phyloP scores from a whole-genome alignment of 2,797 vertebrate species.

The Phataginus tetradactyla region DNA sequence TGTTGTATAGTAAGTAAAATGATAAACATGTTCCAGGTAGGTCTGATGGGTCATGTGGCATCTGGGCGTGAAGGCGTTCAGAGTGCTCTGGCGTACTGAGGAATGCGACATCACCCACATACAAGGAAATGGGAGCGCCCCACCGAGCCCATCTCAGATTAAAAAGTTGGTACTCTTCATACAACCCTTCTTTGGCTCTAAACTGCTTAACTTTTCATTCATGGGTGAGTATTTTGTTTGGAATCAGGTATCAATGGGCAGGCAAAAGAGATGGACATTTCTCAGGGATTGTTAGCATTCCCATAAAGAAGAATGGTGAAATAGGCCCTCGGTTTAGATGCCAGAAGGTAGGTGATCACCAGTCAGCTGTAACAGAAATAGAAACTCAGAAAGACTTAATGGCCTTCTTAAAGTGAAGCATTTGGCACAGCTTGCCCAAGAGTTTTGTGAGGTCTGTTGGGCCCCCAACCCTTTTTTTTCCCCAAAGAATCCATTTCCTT shows the following conservation, averaged over 20 bases:
- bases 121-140: background rate
- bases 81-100: background rate
- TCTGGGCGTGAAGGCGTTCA: background rate
- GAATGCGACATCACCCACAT: background rate
- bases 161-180: background rate
- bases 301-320: background rate
- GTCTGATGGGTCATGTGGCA: background rate
- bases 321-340: background rate
- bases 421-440: background rate
- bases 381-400: slow-evolving; percentile 40
- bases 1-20: background rate
- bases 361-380: background rate
- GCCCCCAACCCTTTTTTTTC: background rate
- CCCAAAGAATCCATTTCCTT: background rate
- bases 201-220: background rate
- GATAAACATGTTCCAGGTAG: background rate
- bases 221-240: background rate
- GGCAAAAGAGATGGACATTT: background rate
- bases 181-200: background rate
- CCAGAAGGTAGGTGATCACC: background rate
- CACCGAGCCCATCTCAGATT: background rate
- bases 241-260: background rate
- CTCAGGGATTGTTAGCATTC: background rate
- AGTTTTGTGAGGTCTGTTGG: background rate
- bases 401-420: background rate